A percentile compares a stretch with the other conserved stretches of the same genome.
Conservation (phyloP, 2,113 vertebrate species). For the Neopipo cinnamomea region DNA sequence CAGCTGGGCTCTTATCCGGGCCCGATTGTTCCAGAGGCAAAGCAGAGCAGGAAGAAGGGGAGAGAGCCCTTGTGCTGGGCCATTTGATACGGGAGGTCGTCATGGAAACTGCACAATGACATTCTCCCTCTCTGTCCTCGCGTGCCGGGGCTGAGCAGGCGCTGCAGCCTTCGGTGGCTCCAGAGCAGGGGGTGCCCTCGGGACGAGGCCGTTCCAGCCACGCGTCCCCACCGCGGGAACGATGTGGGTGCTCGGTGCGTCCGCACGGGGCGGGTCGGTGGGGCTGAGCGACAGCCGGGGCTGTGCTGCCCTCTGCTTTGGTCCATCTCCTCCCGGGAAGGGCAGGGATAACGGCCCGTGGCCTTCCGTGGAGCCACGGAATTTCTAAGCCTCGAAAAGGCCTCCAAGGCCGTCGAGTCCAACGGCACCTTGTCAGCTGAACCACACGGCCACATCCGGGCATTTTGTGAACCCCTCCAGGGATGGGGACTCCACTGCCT, state of each 20-base stretch:
- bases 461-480: fast-evolving
- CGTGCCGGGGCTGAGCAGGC: not conserved
- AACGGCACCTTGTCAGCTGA: fast-evolving
- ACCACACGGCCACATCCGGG: fast-evolving
- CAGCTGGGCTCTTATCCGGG: not conserved
- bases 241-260: too few species aligned
- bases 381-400: not conserved
- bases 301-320: not conserved
- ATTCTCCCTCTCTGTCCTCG: not conserved
- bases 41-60: not conserved
- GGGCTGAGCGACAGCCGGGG: not conserved
- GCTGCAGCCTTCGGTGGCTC: not conserved
- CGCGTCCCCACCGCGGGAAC: too few species aligned
- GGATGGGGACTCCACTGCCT: not conserved
- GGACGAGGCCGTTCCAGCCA: not conserved
- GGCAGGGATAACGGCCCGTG: not conserved
- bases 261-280: not conserved
- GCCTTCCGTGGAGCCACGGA: not conserved
- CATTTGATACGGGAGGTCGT: constrained; percentile 6
- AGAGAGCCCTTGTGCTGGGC: not conserved
- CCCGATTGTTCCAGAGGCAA: not conserved
- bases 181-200: not conserved
- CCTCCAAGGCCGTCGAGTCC: not conserved
- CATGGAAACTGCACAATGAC: not conserved
- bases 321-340: not conserved